phyloP scores from a whole-genome alignment of 2,888 invertebrate species.

The Abrostola triplasia region DNA sequence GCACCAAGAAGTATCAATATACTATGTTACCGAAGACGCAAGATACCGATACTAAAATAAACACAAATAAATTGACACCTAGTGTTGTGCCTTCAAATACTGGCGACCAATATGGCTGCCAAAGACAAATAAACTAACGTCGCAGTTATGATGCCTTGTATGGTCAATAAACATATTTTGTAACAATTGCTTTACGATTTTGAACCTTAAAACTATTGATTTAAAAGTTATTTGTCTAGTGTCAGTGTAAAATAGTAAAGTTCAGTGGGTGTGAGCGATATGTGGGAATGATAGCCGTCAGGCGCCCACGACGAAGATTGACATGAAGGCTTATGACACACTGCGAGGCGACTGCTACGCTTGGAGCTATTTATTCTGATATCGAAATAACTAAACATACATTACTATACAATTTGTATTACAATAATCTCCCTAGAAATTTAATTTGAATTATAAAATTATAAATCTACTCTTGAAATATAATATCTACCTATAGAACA shows the following conservation, averaged over 20 bases:
- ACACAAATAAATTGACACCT: slow-evolving; percentile 25
- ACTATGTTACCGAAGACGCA: slow-evolving; percentile 11
- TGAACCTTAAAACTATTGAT: slow-evolving; percentile 7
- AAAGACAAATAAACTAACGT: slow-evolving; percentile 39
- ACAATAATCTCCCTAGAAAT: no score
- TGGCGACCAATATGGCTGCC: slow-evolving; percentile 30
- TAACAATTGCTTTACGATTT: slow-evolving; percentile 13
- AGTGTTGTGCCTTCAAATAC: slow-evolving; percentile 10
- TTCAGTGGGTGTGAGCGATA: slow-evolving; percentile 64
- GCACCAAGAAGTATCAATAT: background rate
- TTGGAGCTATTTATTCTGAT: background rate
- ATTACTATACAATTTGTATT: background rate
- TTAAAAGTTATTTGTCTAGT: slow-evolving; percentile 23
- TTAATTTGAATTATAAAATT: no score
- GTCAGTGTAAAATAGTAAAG: slow-evolving; percentile 33
- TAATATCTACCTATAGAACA: no score
- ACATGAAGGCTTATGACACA: slow-evolving; percentile 2
- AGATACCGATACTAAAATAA: slow-evolving; percentile 19
- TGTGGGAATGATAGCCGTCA: slow-evolving; percentile 60
- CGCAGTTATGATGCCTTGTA: slow-evolving; percentile 38
- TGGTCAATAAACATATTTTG: slow-evolving; percentile 22
- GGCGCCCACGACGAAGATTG: slow-evolving; percentile 54
- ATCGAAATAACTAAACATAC: background rate
- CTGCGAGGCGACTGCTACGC: slow-evolving; percentile 1
- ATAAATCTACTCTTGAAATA: background rate